A percentile compares a stretch with the other conserved stretches of the same genome.
These are phyloP conservation scores for Mastacembelus armatus DNA, from an alignment of 2,797 vertebrate genomes.

Conservation along the genomic window DNA sequence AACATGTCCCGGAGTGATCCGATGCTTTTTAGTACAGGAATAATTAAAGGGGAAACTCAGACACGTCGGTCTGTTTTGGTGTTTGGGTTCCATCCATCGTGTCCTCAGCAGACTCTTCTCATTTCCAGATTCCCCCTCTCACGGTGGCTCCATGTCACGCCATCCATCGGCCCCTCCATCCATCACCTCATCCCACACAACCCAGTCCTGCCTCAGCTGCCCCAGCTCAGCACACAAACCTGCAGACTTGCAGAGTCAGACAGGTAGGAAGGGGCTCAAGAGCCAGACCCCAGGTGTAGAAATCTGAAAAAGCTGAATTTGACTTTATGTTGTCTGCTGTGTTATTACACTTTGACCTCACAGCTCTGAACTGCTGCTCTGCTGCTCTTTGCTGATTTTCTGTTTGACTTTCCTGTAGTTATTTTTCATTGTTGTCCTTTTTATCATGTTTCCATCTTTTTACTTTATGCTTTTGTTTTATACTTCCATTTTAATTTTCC, in stretches of 20 bases:
- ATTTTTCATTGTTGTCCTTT: not conserved
- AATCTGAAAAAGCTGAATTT: not conserved
- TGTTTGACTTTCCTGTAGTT: not conserved
- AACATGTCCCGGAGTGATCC: not conserved
- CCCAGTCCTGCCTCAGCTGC: slow-evolving; percentile 74
- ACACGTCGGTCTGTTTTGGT: not conserved
- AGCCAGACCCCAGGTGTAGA: not conserved
- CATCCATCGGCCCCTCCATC: slow-evolving; percentile 78
- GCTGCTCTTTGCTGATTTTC: not conserved
- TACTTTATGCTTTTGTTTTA: slow-evolving; percentile 2
- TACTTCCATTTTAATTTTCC: not conserved
- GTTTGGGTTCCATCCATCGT: not conserved
- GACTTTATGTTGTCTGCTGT: not conserved
- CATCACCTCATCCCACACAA: slow-evolving; percentile 72
- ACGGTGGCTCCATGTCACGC: slow-evolving; percentile 53
- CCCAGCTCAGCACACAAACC: slow-evolving; percentile 69
- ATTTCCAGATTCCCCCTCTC: slow-evolving; percentile 77
- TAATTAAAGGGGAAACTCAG: not conserved
- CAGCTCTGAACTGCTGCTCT: not conserved
- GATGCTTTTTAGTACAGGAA: not conserved
- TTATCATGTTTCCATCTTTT: not conserved
- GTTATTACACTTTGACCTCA: too few species aligned
- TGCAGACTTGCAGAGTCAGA: slow-evolving; percentile 65
- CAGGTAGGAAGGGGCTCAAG: slow-evolving; percentile 72
- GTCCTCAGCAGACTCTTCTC: slow-evolving; percentile 15